Evolutionary conservation across 2,113 vertebrate genomes (phyloP).

Genomic region (Hippopotamus amphibius): DNA sequence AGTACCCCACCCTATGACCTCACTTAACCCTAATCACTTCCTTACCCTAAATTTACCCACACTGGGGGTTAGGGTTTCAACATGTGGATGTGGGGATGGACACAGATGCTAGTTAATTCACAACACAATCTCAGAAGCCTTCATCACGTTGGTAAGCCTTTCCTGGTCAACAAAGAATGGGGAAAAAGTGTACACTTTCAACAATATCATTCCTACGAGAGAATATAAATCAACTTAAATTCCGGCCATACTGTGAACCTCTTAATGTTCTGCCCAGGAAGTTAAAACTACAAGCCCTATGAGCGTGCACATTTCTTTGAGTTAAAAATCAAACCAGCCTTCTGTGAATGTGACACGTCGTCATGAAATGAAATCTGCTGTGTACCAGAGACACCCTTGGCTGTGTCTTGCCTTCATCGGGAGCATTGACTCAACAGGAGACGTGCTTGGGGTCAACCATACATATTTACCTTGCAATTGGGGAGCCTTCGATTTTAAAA

Average conservation of each 20-base stretch:
- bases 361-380: background rate
- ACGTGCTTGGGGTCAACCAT: background rate
- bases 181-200: background rate
- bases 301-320: background rate
- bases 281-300: background rate
- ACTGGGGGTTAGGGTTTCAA: background rate
- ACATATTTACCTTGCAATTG: background rate
- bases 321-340: background rate
- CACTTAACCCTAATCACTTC: background rate
- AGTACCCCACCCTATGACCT: too few species aligned
- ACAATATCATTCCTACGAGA: background rate
- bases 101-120: too few species aligned
- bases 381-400: background rate
- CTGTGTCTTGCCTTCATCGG: background rate
- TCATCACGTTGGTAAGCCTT: background rate
- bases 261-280: background rate
- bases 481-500: background rate
- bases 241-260: background rate
- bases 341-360: background rate
- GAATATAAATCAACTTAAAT: background rate
- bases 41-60: background rate
- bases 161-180: background rate
- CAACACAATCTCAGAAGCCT: background rate
- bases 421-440: background rate
- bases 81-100: background rate